Conservation (phyloP, 2,888 invertebrate species). For the Pollenia labialis region DNA sequence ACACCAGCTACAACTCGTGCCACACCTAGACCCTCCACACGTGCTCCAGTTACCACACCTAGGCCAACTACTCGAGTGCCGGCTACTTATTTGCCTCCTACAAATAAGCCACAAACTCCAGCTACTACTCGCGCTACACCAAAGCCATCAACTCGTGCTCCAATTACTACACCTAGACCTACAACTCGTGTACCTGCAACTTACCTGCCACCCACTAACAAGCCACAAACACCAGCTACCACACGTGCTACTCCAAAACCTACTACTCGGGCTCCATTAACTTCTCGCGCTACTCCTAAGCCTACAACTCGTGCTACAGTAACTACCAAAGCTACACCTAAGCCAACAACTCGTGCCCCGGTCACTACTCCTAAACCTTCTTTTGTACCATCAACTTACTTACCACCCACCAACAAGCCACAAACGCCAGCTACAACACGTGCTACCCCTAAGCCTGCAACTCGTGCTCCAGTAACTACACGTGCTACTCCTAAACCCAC, state of each 20-base stretch:
- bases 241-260: slow-evolving; percentile 53
- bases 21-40: slow-evolving; percentile 68
- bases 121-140: slow-evolving; percentile 50
- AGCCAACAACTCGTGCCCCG: slow-evolving; percentile 62
- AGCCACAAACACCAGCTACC: slow-evolving; percentile 65
- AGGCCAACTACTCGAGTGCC: slow-evolving; percentile 10
- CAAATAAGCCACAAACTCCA: slow-evolving; percentile 73
- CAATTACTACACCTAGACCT: slow-evolving; percentile 32
- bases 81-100: slow-evolving; percentile 76
- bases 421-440: slow-evolving; percentile 73
- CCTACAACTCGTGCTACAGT: slow-evolving; percentile 62
- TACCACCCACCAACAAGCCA: slow-evolving; percentile 64
- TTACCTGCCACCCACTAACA: slow-evolving; percentile 64
- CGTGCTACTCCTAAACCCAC: slow-evolving; percentile 48
- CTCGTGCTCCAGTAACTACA: slow-evolving; percentile 52
- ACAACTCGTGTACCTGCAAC: slow-evolving; percentile 35
- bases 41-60: slow-evolving; percentile 60
- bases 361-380: slow-evolving; percentile 40
- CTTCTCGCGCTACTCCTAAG: slow-evolving; percentile 46
- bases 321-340: slow-evolving; percentile 73
- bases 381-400: slow-evolving; percentile 51
- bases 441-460: slow-evolving; percentile 68
- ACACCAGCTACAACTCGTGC: slow-evolving; percentile 74
- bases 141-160: slow-evolving; percentile 37
- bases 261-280: slow-evolving; percentile 67